A percentile compares a stretch with the other conserved stretches of the same genome.
Conservation (phyloP, 1,140 invertebrate genomes). For the Trichomalopsis sarcophagae region DNA sequence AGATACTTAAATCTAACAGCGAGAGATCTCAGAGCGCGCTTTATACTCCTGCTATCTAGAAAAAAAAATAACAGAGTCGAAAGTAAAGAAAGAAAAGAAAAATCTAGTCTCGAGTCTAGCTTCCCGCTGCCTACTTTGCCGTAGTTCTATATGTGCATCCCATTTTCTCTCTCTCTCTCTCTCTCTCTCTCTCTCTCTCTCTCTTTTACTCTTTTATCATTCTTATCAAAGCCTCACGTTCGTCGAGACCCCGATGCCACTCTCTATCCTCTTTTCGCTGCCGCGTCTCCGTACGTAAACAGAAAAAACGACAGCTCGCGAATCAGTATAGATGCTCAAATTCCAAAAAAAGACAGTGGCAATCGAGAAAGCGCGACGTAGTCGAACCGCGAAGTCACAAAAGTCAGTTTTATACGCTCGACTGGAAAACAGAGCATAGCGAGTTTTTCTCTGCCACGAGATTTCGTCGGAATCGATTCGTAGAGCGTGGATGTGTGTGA, state of each 20-base stretch:
- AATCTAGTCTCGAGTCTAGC: slow-evolving; percentile 18
- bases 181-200: slow-evolving; percentile 47
- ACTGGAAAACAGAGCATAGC: too few relatives aligned
- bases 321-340: not conserved
- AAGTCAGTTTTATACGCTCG: not conserved
- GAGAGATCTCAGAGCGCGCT: too few relatives aligned
- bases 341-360: not conserved
- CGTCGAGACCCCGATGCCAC: not conserved
- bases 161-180: slow-evolving; percentile 42
- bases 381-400: not conserved
- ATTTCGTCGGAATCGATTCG: too few relatives aligned
- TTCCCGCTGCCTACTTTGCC: slow-evolving; percentile 33
- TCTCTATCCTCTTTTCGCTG: not conserved
- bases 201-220: slow-evolving; percentile 48
- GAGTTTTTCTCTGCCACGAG: not conserved
- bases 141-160: slow-evolving; percentile 47
- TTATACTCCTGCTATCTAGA: not conserved
- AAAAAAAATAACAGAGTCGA: not conserved
- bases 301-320: not conserved
- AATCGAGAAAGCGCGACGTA: not conserved
- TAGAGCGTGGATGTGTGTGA: too few relatives aligned
- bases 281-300: not conserved
- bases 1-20: not conserved
- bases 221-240: slow-evolving; percentile 45
- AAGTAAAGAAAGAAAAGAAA: slow-evolving; percentile 23